phyloP scores from a whole-genome alignment of 2,888 invertebrate genomes.

The Cheilosia urbana region DNA sequence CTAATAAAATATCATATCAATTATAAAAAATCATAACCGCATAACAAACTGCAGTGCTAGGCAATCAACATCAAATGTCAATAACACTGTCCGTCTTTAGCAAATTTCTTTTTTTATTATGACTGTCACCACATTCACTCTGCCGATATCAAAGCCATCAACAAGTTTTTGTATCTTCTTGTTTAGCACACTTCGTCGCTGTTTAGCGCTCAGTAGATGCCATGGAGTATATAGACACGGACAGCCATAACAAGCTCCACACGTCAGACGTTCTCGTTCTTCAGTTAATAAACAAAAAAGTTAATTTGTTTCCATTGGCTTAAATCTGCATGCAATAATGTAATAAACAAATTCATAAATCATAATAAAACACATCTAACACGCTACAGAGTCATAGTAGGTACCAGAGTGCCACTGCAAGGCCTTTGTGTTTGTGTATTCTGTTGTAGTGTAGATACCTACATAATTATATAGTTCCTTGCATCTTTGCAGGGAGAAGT shows the following conservation, averaged over 20 bases:
- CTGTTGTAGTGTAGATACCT: too few species aligned
- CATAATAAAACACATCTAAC: slow-evolving; percentile 14
- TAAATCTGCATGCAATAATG: slow-evolving; percentile 17
- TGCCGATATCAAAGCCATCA: not conserved
- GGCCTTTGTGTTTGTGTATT: not conserved
- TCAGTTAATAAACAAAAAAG: slow-evolving; percentile 27
- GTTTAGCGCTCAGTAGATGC: not conserved
- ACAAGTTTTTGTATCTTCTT: slow-evolving; percentile 20
- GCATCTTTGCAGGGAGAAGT: slow-evolving; percentile 4
- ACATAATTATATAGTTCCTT: not conserved
- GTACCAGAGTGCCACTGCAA: not conserved
- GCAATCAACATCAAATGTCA: not conserved
- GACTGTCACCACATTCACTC: slow-evolving; percentile 15
- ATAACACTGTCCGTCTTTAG: not conserved
- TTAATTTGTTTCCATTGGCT: slow-evolving; percentile 43
- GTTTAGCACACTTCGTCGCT: not conserved
- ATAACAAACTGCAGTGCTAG: not conserved
- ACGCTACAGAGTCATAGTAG: not conserved
- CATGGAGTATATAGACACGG: not conserved
- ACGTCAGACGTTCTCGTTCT: slow-evolving; percentile 11
- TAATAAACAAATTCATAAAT: not conserved
- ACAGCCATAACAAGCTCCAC: slow-evolving; percentile 17
- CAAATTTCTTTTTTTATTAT: slow-evolving; percentile 5
- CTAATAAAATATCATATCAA: not conserved
- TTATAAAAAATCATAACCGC: not conserved